Evolutionary conservation across 2,888 invertebrate genomes (phyloP), one percentile per base, ranked within the genome.

Genomic region (Xylota sylvarum): DNA sequence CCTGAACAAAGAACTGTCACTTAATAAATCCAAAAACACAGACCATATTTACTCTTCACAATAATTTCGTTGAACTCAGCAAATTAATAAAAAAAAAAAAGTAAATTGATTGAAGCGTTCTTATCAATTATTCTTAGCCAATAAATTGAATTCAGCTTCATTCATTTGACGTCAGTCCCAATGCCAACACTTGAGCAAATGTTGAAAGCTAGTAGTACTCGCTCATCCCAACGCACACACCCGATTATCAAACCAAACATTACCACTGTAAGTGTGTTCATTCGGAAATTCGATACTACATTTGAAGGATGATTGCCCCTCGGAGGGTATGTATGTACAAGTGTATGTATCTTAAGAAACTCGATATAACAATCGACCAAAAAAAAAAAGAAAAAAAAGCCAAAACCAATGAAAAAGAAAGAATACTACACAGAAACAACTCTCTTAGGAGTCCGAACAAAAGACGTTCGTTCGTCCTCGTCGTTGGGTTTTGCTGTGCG

Each of bases 261-360:
- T 76, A 77, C 76, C 65, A 67, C 23, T 65, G 72, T 80, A 72
- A 81, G 85, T 81, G 76, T 85, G 85, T 81, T 72, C 85, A 77
- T 67, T 85, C 81, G 81, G 85, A 85, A 85, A 85, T 85, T 81
- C 67, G 85, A 85, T 85, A 85, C 76, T 46, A 76, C 43, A 81
- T 85, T 81, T 85, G 85, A 81, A 85, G 85, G 72, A 85, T 85
- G 85, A 85, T 85, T 85, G 81, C 72, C 85, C 85, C 81, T 77
- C 32, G 67, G 81, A 62, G 81, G 85, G 65, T 72, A 43, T n/a
- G 35, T 35, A 37, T 43, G 6, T 43, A 23, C 23, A 23, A 23
- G 2, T 23, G 43, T 43, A 14, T 43, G 23, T 23, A 60, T 12
- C 70, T 67, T 46, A 72, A 72, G 79, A 69, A 84, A 84, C 64